A percentile compares a stretch with the other conserved stretches of the same genome.
Conservation (phyloP, 2,113 vertebrate species). For the Patagioenas fasciata region DNA sequence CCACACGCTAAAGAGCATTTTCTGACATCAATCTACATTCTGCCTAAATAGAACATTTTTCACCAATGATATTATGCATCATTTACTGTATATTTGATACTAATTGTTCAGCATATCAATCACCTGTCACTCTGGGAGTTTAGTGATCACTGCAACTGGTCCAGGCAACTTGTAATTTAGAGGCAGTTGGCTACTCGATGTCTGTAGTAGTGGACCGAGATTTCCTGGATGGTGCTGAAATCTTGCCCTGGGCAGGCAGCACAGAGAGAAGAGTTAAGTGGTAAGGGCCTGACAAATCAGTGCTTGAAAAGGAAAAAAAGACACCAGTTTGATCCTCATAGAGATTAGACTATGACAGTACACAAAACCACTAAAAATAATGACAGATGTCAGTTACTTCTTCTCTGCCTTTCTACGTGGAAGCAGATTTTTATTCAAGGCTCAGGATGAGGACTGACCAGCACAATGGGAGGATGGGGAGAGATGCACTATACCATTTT, state of each 20-base stretch:
- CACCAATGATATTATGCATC: conserved; percentile 68
- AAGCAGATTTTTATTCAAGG: neutral
- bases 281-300: neutral
- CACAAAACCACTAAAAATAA: neutral
- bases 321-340: neutral
- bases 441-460: neutral
- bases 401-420: neutral
- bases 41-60: conserved; percentile 77
- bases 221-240: neutral
- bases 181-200: accelerated
- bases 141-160: conserved; percentile 48
- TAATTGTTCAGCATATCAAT: conserved; percentile 74
- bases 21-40: conserved; percentile 73
- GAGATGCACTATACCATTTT: neutral
- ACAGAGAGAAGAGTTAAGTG: neutral
- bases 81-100: conserved; percentile 72
- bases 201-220: neutral
- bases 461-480: neutral
- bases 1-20: conserved; percentile 73
- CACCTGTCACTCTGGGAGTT: conserved; percentile 50
- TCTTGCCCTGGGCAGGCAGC: neutral
- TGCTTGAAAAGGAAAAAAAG: neutral
- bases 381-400: neutral
- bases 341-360: neutral
- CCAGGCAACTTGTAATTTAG: neutral